phyloP scores from a whole-genome alignment of 2,888 invertebrate genomes.

The Eupsilia transversa region DNA sequence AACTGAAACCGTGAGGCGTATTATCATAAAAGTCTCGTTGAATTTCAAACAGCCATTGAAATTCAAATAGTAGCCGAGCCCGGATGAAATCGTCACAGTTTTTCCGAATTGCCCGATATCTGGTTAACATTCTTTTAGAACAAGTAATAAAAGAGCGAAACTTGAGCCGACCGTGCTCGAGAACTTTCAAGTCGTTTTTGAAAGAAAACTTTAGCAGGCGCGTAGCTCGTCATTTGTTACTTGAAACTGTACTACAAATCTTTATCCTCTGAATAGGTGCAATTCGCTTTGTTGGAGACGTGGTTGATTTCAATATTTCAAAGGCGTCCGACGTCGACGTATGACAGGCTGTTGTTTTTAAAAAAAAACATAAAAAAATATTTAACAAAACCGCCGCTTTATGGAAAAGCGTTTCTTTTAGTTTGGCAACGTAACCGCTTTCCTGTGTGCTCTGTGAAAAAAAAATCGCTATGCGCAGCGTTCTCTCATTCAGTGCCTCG shows the following conservation, averaged over 20 bases:
- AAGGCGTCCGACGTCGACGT: constrained; percentile 29
- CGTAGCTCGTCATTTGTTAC: constrained; percentile 46
- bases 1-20: constrained; percentile 70
- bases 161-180: constrained; percentile 49
- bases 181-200: constrained; percentile 57
- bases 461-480: constrained; percentile 77
- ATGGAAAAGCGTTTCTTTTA: constrained; percentile 77
- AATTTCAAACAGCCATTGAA: constrained; percentile 79
- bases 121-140: constrained; percentile 64
- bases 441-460: constrained; percentile 75
- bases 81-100: constrained; percentile 68
- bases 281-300: constrained; percentile 10
- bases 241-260: constrained; percentile 27
- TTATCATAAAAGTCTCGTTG: constrained; percentile 83
- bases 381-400: constrained; percentile 66
- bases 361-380: constrained; percentile 55
- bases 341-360: constrained; percentile 39
- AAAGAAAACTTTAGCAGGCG: constrained; percentile 46
- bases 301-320: constrained; percentile 37
- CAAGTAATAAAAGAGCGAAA: constrained; percentile 60
- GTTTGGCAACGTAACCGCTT: constrained; percentile 81
- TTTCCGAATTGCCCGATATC: constrained; percentile 68
- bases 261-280: constrained; percentile 14
- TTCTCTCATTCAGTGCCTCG: constrained; percentile 82
- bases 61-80: constrained; percentile 77